These are phyloP conservation scores for Cassiopea xamachana DNA, from an alignment of 30 jellyfish, hydroid and myxozoan species.

Conservation along the genomic window DNA sequence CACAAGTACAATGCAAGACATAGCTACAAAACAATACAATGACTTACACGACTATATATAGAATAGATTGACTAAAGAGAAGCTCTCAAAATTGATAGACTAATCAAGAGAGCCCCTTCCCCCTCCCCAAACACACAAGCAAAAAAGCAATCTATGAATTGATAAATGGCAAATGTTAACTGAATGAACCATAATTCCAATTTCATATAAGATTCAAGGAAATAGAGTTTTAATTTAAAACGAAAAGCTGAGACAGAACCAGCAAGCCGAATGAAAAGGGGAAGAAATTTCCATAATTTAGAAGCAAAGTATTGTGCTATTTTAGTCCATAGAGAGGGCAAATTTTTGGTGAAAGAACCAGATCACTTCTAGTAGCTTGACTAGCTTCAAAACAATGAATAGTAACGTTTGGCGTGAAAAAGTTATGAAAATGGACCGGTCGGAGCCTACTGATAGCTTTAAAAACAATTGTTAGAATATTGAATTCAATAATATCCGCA, in stretches of 20 bases:
- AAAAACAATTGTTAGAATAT: background rate
- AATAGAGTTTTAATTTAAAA: background rate
- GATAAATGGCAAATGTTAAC: background rate
- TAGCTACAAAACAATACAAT: too few relatives aligned
- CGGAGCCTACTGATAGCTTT: background rate
- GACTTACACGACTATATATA: background rate
- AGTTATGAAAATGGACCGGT: background rate
- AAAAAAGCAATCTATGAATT: background rate
- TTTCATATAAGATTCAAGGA: background rate
- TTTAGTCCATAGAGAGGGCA: background rate
- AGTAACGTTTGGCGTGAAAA: background rate
- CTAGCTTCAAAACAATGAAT: background rate
- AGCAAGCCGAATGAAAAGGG: background rate
- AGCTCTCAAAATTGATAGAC: background rate
- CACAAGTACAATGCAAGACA: too few relatives aligned
- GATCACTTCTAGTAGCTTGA: background rate
- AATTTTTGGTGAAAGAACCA: background rate
- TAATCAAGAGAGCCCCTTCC: background rate
- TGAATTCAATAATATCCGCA: background rate
- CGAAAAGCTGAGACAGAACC: background rate
- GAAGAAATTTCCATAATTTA: background rate
- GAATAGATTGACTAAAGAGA: background rate
- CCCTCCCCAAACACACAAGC: background rate
- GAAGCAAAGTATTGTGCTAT: background rate
- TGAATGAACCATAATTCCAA: background rate